Conservation (phyloP, 2,888 invertebrate species). For the Ochropleura leucogaster region DNA sequence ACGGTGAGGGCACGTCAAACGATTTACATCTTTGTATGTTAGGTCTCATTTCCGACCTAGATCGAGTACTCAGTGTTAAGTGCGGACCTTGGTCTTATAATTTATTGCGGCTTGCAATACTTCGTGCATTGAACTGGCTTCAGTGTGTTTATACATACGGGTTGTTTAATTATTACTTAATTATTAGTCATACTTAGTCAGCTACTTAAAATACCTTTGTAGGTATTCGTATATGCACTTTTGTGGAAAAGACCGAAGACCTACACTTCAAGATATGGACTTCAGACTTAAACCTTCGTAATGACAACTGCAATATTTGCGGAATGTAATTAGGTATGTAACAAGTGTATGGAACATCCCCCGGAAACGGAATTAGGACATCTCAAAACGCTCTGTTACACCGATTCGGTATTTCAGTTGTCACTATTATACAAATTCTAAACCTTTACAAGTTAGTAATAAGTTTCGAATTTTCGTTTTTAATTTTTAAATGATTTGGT, state of each 20-base stretch:
- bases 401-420: not conserved
- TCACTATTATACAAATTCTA: no score
- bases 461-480: no score
- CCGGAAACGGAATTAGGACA: no score
- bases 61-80: slow-evolving; percentile 35
- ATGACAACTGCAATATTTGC: not conserved
- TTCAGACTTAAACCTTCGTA: not conserved
- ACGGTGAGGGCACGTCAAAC: not conserved
- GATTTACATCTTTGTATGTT: slow-evolving; percentile 19
- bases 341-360: not conserved
- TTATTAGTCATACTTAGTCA: slow-evolving; percentile 3
- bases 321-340: not conserved
- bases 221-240: not conserved
- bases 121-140: slow-evolving; percentile 42
- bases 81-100: slow-evolving; percentile 52
- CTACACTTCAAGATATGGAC: not conserved
- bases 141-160: slow-evolving; percentile 12
- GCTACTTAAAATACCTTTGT: not conserved
- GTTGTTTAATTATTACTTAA: slow-evolving; percentile 17
- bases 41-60: slow-evolving; percentile 61
- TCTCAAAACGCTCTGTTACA: not conserved
- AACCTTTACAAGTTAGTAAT: no score
- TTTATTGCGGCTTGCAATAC: slow-evolving; percentile 33
- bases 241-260: not conserved
- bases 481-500: no score